Evolutionary conservation across 2,888 invertebrate species (phyloP), one percentile per base, ranked within the genome.

Genomic region (Eupithecia centaureata): DNA sequence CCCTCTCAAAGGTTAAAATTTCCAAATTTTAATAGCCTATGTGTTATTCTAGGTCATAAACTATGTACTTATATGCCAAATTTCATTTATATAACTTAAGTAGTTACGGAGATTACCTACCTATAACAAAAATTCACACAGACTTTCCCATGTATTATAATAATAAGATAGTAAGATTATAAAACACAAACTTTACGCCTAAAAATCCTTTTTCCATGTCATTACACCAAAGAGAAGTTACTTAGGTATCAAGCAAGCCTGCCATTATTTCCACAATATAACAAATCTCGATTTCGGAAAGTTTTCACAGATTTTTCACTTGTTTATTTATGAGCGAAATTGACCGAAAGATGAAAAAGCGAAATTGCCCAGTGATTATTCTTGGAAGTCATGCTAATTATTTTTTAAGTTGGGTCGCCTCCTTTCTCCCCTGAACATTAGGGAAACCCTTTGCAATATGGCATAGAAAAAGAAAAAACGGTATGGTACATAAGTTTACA

Each of bases 241-340:
- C 10, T 42, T 42, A 42, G n/a, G n/a, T n/a, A n/a, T n/a, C n/a
- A n/a, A n/a, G 8, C 42, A 42, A n/a, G 42, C 42, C 18, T 8
- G 18, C 42, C 18, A 42, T 12, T 32, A 18, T 56, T 56, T 32
- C 30, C 42, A 25, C 12, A 32, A 33, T 25, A 57, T 54, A 35
- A 54, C n/a, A 60, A 57, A 57, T 30, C 30, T 54, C 33, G 59
- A 59, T 47, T 51, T 15, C 13, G 33, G 22, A 12, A 47, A 54
- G 30, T 33, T 67, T 56, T n/a, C 56, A 12, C 27, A 62, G 38
- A 42, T 60, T 62, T 63, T 51, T 42, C 30, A 25, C 66, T 42
- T 57, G 67, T 68, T 58, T 65, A 68, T 68, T 68, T 68, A 68
- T 64, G 57, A 58, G 38, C 28, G 61, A 64, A 68, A 65, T 64